Conservation (phyloP, 2,797 vertebrate genomes). For the Crotalus adamanteus region DNA sequence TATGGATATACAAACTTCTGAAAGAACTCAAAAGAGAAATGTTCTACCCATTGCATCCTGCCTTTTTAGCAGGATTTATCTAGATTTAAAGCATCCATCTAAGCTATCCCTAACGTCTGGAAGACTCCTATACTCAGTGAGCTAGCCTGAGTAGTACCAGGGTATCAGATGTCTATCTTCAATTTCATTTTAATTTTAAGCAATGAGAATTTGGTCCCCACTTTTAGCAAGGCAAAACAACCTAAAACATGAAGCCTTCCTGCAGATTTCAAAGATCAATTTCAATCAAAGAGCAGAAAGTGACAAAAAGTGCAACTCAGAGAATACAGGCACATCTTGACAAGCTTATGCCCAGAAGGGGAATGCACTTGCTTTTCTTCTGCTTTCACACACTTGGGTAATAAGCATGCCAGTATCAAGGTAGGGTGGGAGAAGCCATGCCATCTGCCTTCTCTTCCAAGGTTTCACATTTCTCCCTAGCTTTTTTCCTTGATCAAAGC, state of each 20-base stretch:
- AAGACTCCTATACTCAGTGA: background rate
- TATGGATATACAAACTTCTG: background rate
- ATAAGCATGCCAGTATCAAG: conserved; percentile 3
- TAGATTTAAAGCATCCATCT: background rate
- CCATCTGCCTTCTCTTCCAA: background rate
- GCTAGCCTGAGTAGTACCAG: background rate
- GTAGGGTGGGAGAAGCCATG: background rate
- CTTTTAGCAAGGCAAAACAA: conserved; percentile 11
- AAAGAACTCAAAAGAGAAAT: background rate
- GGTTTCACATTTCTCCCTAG: background rate
- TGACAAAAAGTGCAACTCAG: background rate
- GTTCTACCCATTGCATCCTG: background rate
- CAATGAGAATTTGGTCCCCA: background rate
- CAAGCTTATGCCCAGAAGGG: background rate
- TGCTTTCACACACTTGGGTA: background rate
- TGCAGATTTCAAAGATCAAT: conserved; percentile 17
- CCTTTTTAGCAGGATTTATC: background rate
- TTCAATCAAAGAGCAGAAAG: background rate
- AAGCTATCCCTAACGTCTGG: background rate
- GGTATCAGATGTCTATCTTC: background rate
- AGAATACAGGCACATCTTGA: conserved; percentile 18
- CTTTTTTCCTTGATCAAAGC: background rate
- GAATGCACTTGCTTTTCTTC: conserved; percentile 6
- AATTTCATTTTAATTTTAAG: background rate
- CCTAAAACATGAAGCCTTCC: background rate